phyloP scores from a whole-genome alignment of 2,797 vertebrate genomes.

The Oreortyx pictus region DNA sequence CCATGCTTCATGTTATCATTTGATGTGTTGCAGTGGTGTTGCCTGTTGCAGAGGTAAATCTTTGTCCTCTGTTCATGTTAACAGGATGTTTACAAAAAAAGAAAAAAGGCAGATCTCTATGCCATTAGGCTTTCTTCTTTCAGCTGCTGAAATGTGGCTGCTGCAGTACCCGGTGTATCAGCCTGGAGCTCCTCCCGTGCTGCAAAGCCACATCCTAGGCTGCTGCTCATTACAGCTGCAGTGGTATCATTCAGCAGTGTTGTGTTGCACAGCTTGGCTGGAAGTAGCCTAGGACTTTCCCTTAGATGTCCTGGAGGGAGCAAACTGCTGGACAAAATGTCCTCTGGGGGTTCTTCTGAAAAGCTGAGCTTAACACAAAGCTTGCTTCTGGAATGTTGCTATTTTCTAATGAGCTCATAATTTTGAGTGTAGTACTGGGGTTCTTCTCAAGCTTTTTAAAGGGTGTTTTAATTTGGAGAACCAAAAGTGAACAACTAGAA shows the following conservation, averaged over 20 bases:
- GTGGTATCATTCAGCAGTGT: too few species aligned
- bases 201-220: too few species aligned
- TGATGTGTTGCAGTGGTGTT: accelerated
- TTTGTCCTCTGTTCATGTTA: background rate
- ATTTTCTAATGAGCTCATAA: too few species aligned
- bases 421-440: too few species aligned
- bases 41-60: background rate
- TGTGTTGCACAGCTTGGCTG: too few species aligned
- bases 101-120: accelerated
- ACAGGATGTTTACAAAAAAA: background rate
- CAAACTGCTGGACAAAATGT: too few species aligned
- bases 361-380: too few species aligned
- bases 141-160: background rate
- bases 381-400: too few species aligned
- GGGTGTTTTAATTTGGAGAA: background rate
- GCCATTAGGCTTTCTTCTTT: background rate
- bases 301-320: too few species aligned
- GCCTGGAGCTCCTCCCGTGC: background rate
- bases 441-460: background rate
- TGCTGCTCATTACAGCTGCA: too few species aligned
- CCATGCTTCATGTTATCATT: background rate
- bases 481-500: background rate
- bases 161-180: accelerated
- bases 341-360: too few species aligned
- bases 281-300: too few species aligned